These are phyloP conservation scores for Myanophis thanlyinensis DNA, from an alignment of 2,113 vertebrate species.

Conservation along the genomic window DNA sequence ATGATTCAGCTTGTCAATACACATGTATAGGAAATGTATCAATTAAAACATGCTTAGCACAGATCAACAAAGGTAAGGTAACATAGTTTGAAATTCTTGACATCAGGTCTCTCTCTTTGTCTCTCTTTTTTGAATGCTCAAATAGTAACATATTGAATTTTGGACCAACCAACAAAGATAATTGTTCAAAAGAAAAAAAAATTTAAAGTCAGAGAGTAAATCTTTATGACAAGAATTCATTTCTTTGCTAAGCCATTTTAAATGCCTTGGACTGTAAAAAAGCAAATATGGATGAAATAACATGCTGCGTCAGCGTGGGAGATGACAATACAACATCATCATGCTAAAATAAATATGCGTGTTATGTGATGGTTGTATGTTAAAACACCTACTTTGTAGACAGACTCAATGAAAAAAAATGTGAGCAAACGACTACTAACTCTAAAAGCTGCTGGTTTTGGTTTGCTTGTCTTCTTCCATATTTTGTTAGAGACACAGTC, in stretches of 20 bases:
- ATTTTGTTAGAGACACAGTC: constrained; percentile 69
- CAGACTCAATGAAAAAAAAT: constrained; percentile 67
- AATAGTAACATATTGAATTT: constrained; percentile 29
- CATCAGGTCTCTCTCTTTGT: constrained; percentile 73
- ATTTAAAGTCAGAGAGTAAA: constrained; percentile 69
- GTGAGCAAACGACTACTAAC: constrained; percentile 69
- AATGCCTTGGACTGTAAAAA: constrained; percentile 64
- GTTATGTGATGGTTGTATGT: constrained; percentile 73
- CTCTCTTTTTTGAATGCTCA: constrained; percentile 41
- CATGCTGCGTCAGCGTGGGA: constrained; percentile 75
- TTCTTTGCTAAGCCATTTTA: constrained; percentile 68
- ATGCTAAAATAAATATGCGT: constrained; percentile 72
- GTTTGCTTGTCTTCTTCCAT: constrained; percentile 68
- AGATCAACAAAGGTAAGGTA: constrained; percentile 64
- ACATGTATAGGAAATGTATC: constrained; percentile 65
- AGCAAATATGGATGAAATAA: constrained; percentile 68
- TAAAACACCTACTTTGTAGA: constrained; percentile 70
- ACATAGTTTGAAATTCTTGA: constrained; percentile 68
- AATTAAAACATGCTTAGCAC: constrained; percentile 70
- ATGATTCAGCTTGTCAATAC: constrained; percentile 76
- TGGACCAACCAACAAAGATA: constrained; percentile 23
- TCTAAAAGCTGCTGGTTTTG: constrained; percentile 65
- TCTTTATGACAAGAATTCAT: constrained; percentile 75
- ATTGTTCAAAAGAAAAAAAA: constrained; percentile 48
- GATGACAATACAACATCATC: constrained; percentile 68